phyloP scores from a whole-genome alignment of 2,797 vertebrate genomes.

The Xyrichtys novacula region DNA sequence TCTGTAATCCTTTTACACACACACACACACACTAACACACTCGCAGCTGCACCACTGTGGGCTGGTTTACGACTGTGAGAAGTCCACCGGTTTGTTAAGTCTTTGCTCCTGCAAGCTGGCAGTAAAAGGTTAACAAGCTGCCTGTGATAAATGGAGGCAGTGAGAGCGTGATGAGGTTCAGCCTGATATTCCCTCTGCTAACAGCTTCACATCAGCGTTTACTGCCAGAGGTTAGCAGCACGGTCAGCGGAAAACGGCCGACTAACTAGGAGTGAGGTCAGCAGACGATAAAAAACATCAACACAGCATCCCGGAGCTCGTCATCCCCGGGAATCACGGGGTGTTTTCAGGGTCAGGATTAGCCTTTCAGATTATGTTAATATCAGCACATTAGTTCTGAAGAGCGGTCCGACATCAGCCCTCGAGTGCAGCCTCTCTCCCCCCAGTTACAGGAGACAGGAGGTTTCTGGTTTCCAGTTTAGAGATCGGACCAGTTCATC shows the following conservation, averaged over 20 bases:
- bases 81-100: conserved; percentile 55
- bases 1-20: conserved; percentile 33
- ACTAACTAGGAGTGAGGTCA: conserved; percentile 24
- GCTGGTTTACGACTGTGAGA: conserved; percentile 37
- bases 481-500: too few relatives aligned
- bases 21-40: conserved; percentile 18
- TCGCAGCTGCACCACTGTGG: not conserved
- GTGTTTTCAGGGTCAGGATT: not conserved
- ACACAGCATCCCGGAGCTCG: not conserved
- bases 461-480: too few relatives aligned
- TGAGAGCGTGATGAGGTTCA: conserved; percentile 54
- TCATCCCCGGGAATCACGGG: not conserved
- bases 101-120: conserved; percentile 54
- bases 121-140: conserved; percentile 71
- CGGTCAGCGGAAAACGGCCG: conserved; percentile 54
- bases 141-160: conserved; percentile 61
- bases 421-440: too few relatives aligned
- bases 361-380: not conserved
- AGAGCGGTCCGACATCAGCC: too few relatives aligned
- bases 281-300: conserved; percentile 25
- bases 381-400: not conserved
- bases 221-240: conserved; percentile 52
- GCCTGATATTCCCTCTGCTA: conserved; percentile 56
- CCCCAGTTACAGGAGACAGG: too few relatives aligned
- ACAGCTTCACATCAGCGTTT: conserved; percentile 62